phyloP scores from a whole-genome alignment of 2,888 invertebrate genomes.

The Notocelia uddmanniana region DNA sequence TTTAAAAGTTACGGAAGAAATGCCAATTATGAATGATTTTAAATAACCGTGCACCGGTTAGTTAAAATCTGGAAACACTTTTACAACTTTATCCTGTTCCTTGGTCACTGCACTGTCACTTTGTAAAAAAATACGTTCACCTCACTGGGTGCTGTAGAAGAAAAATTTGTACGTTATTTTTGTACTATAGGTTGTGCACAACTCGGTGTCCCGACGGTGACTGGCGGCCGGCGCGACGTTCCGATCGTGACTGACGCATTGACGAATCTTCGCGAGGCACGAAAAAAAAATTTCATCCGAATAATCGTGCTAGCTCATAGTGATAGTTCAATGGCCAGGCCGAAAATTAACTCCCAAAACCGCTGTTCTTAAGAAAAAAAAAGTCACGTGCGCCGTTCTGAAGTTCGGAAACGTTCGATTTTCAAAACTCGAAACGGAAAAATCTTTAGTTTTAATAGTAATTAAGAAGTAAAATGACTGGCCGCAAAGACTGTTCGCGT shows the following conservation, averaged over 20 bases:
- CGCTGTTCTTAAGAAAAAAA: slow-evolving; percentile 60
- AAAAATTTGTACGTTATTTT: slow-evolving; percentile 81
- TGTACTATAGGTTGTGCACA: slow-evolving; percentile 83
- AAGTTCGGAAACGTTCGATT: slow-evolving; percentile 24
- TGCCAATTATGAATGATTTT: slow-evolving; percentile 60
- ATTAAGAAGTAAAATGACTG: slow-evolving; percentile 76
- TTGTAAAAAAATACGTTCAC: slow-evolving; percentile 67
- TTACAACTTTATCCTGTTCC: slow-evolving; percentile 64
- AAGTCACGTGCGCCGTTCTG: slow-evolving; percentile 39
- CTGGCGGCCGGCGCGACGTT: slow-evolving; percentile 74
- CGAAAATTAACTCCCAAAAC: slow-evolving; percentile 52
- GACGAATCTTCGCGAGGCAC: slow-evolving; percentile 82
- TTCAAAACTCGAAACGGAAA: slow-evolving; percentile 35
- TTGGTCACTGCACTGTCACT: slow-evolving; percentile 77
- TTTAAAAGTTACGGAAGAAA: slow-evolving; percentile 36
- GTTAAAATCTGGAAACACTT: slow-evolving; percentile 71
- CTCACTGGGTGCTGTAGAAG: slow-evolving; percentile 67
- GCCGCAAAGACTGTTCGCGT: slow-evolving; percentile 58
- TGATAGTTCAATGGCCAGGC: slow-evolving; percentile 77
- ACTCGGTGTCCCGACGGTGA: slow-evolving; percentile 71
- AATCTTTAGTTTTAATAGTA: slow-evolving; percentile 54
- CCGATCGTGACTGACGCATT: slow-evolving; percentile 81
- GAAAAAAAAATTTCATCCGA: slow-evolving; percentile 81
- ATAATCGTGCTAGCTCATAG: slow-evolving; percentile 83
- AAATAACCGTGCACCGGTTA: slow-evolving; percentile 69